These are phyloP conservation scores for Camelus bactrianus DNA, from an alignment of 2,113 vertebrate species.

Conservation along the genomic window DNA sequence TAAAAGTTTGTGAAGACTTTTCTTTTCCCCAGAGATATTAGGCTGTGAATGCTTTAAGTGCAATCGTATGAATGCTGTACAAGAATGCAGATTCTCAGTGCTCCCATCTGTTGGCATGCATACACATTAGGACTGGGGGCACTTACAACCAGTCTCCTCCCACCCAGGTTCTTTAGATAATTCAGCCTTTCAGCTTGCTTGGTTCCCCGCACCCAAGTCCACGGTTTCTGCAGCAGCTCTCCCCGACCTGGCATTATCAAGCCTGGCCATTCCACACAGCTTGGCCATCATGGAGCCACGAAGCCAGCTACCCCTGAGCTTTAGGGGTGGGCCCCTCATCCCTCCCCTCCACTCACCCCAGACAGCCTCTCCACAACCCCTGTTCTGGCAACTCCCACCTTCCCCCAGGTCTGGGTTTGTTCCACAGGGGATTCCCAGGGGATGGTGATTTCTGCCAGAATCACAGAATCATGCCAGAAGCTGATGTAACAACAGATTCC, in stretches of 20 bases:
- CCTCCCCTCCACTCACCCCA: too few species aligned
- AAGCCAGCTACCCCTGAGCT: background rate
- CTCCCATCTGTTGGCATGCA: fast-evolving
- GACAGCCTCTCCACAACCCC: background rate
- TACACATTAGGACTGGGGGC: background rate
- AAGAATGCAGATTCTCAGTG: background rate
- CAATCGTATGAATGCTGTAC: fast-evolving
- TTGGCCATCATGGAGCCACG: fast-evolving
- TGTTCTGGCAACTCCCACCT: background rate
- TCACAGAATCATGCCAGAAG: too few species aligned
- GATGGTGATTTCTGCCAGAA: background rate
- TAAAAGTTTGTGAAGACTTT: background rate
- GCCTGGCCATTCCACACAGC: background rate
- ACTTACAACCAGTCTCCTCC: background rate
- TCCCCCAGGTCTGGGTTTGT: background rate
- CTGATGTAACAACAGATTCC: background rate
- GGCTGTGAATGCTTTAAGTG: background rate
- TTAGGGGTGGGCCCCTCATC: background rate
- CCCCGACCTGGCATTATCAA: background rate
- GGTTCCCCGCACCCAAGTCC: background rate
- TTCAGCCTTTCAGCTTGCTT: background rate
- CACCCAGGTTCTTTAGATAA: background rate
- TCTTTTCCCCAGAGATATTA: background rate
- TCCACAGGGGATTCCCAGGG: background rate
- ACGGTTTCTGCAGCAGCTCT: fast-evolving